Percentiles rank a stretch among this genome's conserved stretches.
phyloP scores from a whole-genome alignment of 2,888 invertebrate species.

The Ornithoptera alexandrae region DNA sequence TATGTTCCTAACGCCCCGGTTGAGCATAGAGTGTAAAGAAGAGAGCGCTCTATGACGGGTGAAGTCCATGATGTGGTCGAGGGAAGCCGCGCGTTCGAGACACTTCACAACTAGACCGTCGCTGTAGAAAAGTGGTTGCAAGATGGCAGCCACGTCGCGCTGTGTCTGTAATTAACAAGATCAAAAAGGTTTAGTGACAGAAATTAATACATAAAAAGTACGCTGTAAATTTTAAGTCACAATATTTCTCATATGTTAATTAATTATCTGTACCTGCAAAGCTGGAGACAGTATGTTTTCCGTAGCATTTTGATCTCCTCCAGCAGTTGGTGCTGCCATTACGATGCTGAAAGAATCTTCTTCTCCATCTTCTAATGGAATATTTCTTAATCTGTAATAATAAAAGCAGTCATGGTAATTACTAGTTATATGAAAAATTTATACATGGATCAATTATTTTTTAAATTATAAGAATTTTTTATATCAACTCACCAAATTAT shows the following conservation, averaged over 20 bases:
- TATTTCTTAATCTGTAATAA: conserved; percentile 84
- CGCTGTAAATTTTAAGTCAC: neutral
- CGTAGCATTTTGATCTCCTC: conserved; percentile 81
- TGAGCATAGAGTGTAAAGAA: conserved; percentile 98
- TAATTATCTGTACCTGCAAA: conserved; percentile 77
- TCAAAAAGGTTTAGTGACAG: neutral
- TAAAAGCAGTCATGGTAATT: conserved; percentile 11
- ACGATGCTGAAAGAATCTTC: conserved; percentile 84
- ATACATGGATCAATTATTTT: no score
- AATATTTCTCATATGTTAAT: neutral
- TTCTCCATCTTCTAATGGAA: conserved; percentile 93
- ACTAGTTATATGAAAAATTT: neutral
- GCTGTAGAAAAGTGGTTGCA: conserved; percentile 92
- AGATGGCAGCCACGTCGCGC: conserved; percentile 90
- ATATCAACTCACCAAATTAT: no score
- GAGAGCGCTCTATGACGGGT: conserved; percentile 97
- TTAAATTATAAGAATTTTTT: no score
- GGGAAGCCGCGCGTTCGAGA: conserved; percentile 92
- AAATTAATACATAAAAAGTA: neutral
- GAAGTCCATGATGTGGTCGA: conserved; percentile 99
- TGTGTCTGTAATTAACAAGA: conserved; percentile 81
- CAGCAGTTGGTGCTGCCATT: conserved; percentile 79
- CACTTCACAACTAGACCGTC: conserved; percentile 96
- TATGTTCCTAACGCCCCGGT: conserved; percentile 95
- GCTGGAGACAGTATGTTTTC: conserved; percentile 91